Evolutionary conservation across 2,797 vertebrate species (phyloP).

Genomic region (Rhodeus uyekii): DNA sequence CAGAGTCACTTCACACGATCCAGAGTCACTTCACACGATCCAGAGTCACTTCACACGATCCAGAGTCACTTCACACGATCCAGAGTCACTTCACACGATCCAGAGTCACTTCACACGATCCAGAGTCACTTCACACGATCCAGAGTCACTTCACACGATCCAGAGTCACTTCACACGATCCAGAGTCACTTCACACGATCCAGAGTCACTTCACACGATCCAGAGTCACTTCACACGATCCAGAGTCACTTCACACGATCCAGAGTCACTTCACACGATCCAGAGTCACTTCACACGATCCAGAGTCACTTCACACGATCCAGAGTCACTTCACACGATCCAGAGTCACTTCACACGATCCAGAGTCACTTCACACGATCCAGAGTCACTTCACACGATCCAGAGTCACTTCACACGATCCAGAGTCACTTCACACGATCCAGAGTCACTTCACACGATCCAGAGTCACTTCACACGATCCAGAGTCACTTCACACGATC

Average conservation of each 20-base stretch:
- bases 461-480: not conserved
- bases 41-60: not conserved
- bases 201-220: not conserved
- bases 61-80: not conserved
- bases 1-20: not conserved
- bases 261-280: not conserved
- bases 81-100: not conserved
- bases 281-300: not conserved
- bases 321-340: not conserved
- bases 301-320: not conserved
- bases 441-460: not conserved
- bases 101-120: not conserved
- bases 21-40: not conserved
- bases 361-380: not conserved
- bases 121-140: not conserved
- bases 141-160: not conserved
- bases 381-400: not conserved
- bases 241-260: not conserved
- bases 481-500: not conserved
- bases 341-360: not conserved
- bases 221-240: not conserved
- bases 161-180: not conserved
- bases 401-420: not conserved
- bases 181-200: not conserved
- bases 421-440: not conserved